Evolutionary conservation across 2,888 invertebrate species (phyloP).

Genomic region (Ophion costatus): DNA sequence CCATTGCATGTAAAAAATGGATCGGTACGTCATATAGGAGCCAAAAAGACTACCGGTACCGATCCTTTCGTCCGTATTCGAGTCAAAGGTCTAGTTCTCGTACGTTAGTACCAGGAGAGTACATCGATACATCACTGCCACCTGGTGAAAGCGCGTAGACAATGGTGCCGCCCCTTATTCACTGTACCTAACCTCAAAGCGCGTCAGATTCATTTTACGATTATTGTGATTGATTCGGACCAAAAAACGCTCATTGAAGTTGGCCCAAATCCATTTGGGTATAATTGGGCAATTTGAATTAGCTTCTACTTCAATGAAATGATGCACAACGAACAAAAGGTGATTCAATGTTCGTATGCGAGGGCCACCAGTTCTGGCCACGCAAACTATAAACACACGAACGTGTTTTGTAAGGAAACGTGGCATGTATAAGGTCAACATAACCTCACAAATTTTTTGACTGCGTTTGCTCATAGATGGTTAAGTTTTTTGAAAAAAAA

Average conservation of each 20-base stretch:
- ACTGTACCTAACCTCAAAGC: not conserved
- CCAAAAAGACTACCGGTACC: not conserved
- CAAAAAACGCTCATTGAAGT: not conserved
- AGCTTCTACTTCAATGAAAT: not conserved
- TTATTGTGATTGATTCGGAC: not conserved
- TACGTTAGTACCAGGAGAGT: not conserved
- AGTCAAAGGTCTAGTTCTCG: not conserved
- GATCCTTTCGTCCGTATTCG: not conserved
- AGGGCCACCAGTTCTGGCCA: no score
- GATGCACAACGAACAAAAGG: not conserved
- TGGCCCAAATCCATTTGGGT: not conserved
- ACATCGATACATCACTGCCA: slow-evolving; percentile 15
- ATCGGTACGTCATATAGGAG: not conserved
- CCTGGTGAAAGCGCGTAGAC: not conserved
- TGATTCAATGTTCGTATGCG: not conserved
- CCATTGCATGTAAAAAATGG: slow-evolving; percentile 30
- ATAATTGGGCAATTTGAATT: not conserved
- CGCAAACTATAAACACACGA: no score
- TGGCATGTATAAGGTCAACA: no score
- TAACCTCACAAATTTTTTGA: no score
- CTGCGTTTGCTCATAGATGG: no score
- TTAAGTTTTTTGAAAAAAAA: no score
- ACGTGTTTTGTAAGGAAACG: no score
- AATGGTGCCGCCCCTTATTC: not conserved
- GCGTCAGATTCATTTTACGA: not conserved